Conservation (phyloP, 2,113 vertebrate genomes). For the Ondatra zibethicus region DNA sequence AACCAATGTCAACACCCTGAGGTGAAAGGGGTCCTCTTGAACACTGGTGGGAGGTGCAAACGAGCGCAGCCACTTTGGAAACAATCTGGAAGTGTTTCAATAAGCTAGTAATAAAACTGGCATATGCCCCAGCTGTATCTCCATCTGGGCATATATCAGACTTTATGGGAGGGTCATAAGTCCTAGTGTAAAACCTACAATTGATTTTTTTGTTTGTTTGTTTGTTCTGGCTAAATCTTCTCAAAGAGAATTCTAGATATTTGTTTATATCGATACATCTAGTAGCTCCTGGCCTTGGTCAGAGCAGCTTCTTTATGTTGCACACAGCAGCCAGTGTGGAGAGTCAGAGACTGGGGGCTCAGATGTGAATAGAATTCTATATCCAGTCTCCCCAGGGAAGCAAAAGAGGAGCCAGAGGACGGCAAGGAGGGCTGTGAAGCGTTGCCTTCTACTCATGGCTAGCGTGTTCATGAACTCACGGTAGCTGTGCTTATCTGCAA, state of each 20-base stretch:
- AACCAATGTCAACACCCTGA: no score
- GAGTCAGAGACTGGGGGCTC: not conserved
- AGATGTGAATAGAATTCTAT: not conserved
- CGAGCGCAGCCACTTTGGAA: not conserved
- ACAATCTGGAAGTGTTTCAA: not conserved
- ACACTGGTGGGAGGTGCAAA: not conserved
- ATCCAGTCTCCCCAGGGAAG: not conserved
- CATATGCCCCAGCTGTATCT: not conserved
- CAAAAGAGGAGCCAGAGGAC: not conserved
- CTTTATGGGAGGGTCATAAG: not conserved
- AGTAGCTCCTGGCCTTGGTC: not conserved
- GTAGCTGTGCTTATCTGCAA: not conserved
- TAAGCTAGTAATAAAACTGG: not conserved
- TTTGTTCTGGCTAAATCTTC: not conserved
- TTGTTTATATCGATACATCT: not conserved
- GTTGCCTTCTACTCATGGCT: not conserved
- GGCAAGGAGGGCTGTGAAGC: not conserved
- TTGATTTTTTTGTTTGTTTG: no score
- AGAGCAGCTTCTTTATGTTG: not conserved
- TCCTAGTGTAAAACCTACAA: no score
- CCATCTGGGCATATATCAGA: no score
- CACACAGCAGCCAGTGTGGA: no score
- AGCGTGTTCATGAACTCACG: not conserved
- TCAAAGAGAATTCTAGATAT: not conserved
- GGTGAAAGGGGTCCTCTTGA: not conserved